Percentiles rank a stretch among this genome's conserved stretches.
Evolutionary conservation across 2,888 invertebrate genomes (phyloP).

Genomic region (Lamproptera curius): DNA sequence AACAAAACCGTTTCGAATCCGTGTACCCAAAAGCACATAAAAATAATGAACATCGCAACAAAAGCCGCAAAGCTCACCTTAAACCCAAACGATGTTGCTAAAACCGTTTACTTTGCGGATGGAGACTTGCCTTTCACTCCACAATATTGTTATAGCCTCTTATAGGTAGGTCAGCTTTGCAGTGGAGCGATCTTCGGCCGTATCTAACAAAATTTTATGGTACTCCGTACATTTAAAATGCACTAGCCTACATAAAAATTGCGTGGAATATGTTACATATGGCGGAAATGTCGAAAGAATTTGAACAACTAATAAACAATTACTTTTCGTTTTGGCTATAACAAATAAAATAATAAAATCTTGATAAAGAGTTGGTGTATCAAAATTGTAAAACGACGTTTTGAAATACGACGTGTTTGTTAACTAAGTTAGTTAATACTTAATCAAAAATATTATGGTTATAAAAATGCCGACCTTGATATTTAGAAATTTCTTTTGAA

Average conservation of each 20-base stretch:
- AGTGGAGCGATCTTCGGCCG: constrained; percentile 1
- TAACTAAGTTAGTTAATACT: too few relatives aligned
- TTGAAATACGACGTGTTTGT: too few relatives aligned
- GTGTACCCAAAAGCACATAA: background rate
- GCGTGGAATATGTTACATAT: background rate
- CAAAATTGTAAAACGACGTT: too few relatives aligned
- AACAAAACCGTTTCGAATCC: background rate
- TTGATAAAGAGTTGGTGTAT: too few relatives aligned
- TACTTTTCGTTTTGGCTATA: too few relatives aligned
- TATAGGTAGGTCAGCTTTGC: constrained; percentile 10
- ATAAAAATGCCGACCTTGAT: too few relatives aligned
- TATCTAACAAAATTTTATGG: constrained; percentile 9
- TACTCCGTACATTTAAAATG: background rate
- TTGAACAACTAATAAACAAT: too few relatives aligned
- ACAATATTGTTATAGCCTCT: constrained; percentile 39
- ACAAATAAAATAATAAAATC: too few relatives aligned
- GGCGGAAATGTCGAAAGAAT: too few relatives aligned
- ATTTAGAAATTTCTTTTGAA: too few relatives aligned
- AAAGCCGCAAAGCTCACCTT: constrained; percentile 27
- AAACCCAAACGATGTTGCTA: constrained; percentile 29
- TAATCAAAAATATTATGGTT: too few relatives aligned
- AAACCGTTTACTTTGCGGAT: constrained; percentile 45
- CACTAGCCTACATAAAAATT: background rate
- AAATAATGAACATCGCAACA: constrained; percentile 29
- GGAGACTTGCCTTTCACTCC: constrained; percentile 66